Conservation (phyloP, 1,140 invertebrate species). For the Drosophila oshimai region DNA sequence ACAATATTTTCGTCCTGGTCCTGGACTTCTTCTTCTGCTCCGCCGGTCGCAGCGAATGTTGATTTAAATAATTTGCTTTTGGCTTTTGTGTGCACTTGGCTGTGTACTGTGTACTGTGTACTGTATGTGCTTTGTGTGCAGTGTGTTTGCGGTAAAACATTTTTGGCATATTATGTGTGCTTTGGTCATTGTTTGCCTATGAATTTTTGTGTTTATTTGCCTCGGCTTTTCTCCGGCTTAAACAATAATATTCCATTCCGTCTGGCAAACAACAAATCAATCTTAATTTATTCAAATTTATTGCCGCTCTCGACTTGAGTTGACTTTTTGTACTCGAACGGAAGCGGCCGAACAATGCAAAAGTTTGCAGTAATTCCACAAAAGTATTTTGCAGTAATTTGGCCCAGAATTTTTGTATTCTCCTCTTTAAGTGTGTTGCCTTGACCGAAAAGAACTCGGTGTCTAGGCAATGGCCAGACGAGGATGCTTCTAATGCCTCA, state of each 20-base stretch:
- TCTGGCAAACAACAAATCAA: constrained; percentile 60
- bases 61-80: constrained; percentile 76
- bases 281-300: constrained; percentile 76
- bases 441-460: neutral
- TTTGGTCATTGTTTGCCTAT: constrained; percentile 64
- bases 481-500: constrained; percentile 28
- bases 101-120: constrained; percentile 41
- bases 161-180: constrained; percentile 58
- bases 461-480: constrained; percentile 29
- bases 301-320: constrained; percentile 29
- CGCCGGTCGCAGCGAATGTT: constrained; percentile 30
- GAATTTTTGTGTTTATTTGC: constrained; percentile 62
- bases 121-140: constrained; percentile 8
- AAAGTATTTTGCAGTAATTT: constrained; percentile 39
- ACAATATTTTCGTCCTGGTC: constrained; percentile 47
- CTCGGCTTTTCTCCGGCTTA: constrained; percentile 32
- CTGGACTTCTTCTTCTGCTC: constrained; percentile 21
- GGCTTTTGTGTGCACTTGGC: constrained; percentile 53
- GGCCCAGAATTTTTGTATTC: neutral
- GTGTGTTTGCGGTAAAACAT: constrained; percentile 32
- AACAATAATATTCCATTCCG: constrained; percentile 20
- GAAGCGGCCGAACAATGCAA: constrained; percentile 29
- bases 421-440: neutral
- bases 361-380: constrained; percentile 28
- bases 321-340: constrained; percentile 28